phyloP scores from a whole-genome alignment of 2,888 invertebrate genomes.

The Drosophila siamana region DNA sequence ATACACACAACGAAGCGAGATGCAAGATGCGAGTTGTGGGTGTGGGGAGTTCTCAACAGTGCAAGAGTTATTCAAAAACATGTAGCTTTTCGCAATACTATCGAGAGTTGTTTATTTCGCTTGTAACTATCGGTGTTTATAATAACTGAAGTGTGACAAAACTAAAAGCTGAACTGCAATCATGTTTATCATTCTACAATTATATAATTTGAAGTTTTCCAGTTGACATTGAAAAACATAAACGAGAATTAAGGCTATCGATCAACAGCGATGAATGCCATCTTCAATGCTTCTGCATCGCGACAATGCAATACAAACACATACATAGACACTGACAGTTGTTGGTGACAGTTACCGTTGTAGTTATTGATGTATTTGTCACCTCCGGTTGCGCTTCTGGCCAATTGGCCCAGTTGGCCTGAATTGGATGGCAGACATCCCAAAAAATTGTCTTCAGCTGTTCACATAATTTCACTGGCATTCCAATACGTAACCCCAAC shows the following conservation, averaged over 20 bases:
- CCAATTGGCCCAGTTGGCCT: slow-evolving; percentile 12
- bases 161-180: too few species aligned
- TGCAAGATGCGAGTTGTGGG: background rate
- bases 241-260: too few species aligned
- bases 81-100: too few species aligned
- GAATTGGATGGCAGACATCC: background rate
- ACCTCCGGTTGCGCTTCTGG: slow-evolving; percentile 1
- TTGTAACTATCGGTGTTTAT: too few species aligned
- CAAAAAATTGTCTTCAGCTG: slow-evolving; percentile 14
- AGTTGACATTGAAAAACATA: too few species aligned
- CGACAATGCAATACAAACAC: too few species aligned
- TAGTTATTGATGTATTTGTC: background rate
- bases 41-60: slow-evolving; percentile 1
- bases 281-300: too few species aligned
- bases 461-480: slow-evolving; percentile 66
- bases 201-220: too few species aligned
- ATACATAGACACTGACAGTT: slow-evolving; percentile 4
- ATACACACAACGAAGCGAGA: background rate
- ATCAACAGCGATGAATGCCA: too few species aligned
- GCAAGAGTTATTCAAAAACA: background rate
- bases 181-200: too few species aligned
- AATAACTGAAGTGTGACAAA: too few species aligned
- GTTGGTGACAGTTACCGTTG: slow-evolving; percentile 6
- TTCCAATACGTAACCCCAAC: slow-evolving; percentile 60
- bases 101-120: too few species aligned